These are phyloP conservation scores for Phocides pigmalion DNA, from an alignment of 1,140 invertebrate genomes.

Conservation along the genomic window DNA sequence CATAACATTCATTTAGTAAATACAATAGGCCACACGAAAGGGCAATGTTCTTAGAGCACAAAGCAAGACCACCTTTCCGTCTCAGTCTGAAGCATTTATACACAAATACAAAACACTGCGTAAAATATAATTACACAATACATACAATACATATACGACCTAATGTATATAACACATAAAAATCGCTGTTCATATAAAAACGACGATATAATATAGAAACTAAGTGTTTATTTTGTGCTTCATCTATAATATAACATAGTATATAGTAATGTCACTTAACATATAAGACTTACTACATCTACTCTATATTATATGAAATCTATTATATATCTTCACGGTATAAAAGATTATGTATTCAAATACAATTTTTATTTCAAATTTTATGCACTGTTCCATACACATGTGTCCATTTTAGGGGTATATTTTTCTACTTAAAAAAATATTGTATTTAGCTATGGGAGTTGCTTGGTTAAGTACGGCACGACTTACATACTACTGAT, in stretches of 20 bases:
- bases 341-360: conserved; percentile 48
- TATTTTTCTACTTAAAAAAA: conserved; percentile 24
- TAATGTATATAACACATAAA: conserved; percentile 72
- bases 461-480: background rate
- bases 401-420: conserved; percentile 26
- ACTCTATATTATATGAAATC: conserved; percentile 51
- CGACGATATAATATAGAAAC: conserved; percentile 58
- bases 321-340: conserved; percentile 47
- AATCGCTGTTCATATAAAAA: conserved; percentile 67
- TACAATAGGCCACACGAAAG: background rate
- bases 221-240: conserved; percentile 66
- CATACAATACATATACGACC: conserved; percentile 43
- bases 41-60: conserved; percentile 21
- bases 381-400: conserved; percentile 35
- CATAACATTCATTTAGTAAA: background rate
- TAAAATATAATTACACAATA: conserved; percentile 57
- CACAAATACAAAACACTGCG: conserved; percentile 71
- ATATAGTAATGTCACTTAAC: conserved; percentile 39
- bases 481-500: conserved; percentile 18
- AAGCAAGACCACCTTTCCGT: conserved; percentile 56
- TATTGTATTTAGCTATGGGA: conserved; percentile 26
- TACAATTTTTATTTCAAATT: conserved; percentile 33
- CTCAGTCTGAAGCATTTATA: conserved; percentile 51
- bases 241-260: conserved; percentile 40
- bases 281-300: conserved; percentile 36